phyloP scores from a whole-genome alignment of 2,113 vertebrate species.

The Otis tarda region DNA sequence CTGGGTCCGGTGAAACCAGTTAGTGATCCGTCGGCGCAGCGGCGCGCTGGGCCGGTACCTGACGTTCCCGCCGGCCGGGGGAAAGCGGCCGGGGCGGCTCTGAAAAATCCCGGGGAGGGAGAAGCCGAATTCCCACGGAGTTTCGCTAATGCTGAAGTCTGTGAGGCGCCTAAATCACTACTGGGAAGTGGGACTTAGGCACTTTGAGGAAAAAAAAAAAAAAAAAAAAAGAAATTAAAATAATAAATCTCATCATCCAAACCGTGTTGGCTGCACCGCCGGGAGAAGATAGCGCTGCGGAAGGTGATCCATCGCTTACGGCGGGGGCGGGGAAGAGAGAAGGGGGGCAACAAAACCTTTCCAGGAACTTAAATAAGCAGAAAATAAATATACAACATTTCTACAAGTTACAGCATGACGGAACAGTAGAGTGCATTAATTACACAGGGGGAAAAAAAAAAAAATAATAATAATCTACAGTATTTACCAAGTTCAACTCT shows the following conservation, averaged over 20 bases:
- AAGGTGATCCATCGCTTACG: slow-evolving; percentile 16
- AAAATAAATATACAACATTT: slow-evolving; percentile 84
- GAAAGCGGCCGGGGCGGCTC: slow-evolving; percentile 24
- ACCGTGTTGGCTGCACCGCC: neutral
- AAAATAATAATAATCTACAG: slow-evolving; percentile 57
- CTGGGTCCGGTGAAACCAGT: slow-evolving; percentile 83
- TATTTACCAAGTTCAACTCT: slow-evolving; percentile 71
- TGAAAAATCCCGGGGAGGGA: neutral
- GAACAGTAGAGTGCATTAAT: slow-evolving; percentile 81
- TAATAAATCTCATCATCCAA: neutral
- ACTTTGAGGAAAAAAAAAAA: neutral
- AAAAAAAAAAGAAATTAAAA: neutral
- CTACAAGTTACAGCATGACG: slow-evolving; percentile 81
- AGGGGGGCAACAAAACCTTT: slow-evolving; percentile 54
- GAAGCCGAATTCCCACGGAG: neutral
- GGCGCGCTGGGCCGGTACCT: slow-evolving; percentile 47
- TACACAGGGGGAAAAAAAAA: slow-evolving; percentile 43
- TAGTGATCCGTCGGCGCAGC: slow-evolving; percentile 73
- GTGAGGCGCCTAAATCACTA: slow-evolving; percentile 1
- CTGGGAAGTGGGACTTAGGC: neutral
- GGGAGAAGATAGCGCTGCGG: neutral
- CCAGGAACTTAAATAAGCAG: slow-evolving; percentile 82
- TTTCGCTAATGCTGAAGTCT: neutral
- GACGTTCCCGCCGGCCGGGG: slow-evolving; percentile 55
- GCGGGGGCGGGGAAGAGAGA: neutral